A percentile compares a stretch with the other conserved stretches of the same genome.
Conservation (phyloP, 2,113 vertebrate species). For the Tichodroma muraria region DNA sequence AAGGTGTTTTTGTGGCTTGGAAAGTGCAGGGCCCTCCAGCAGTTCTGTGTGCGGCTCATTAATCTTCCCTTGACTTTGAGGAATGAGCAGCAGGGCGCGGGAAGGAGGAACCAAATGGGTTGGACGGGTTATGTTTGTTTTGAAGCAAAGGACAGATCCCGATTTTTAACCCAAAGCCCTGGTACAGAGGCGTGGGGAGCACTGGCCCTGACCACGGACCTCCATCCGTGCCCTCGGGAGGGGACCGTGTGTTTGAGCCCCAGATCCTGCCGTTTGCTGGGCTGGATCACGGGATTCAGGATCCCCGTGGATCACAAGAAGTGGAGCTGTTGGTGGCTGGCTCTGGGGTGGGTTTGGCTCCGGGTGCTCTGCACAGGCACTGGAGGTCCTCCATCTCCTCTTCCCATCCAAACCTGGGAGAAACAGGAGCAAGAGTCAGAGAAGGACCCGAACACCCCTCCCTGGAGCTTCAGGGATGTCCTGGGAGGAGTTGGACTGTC, state of each 20-base stretch:
- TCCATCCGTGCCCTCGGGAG: too few relatives aligned
- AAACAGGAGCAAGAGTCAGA: background rate
- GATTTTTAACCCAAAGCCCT: background rate
- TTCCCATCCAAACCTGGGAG: background rate
- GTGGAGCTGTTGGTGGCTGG: too few relatives aligned
- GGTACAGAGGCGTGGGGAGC: too few relatives aligned
- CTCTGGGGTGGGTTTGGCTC: too few relatives aligned
- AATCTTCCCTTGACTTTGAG: conserved; percentile 46
- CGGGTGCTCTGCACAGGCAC: too few relatives aligned
- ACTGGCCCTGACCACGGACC: too few relatives aligned
- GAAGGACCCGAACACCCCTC: background rate
- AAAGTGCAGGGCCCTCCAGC: background rate
- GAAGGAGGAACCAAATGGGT: background rate
- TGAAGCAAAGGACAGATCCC: background rate
- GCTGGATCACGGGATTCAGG: too few relatives aligned
- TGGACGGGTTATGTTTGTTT: background rate
- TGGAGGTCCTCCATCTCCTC: background rate
- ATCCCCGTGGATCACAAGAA: too few relatives aligned
- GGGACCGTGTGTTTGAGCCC: too few relatives aligned
- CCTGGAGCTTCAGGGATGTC: background rate
- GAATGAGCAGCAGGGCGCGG: conserved; percentile 13
- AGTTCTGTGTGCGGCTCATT: background rate
- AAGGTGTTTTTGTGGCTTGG: background rate
- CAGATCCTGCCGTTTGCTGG: too few relatives aligned
- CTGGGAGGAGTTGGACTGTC: background rate